phyloP scores from a whole-genome alignment of 2,888 invertebrate species.

The Imbricaverruca yamaguchii region DNA sequence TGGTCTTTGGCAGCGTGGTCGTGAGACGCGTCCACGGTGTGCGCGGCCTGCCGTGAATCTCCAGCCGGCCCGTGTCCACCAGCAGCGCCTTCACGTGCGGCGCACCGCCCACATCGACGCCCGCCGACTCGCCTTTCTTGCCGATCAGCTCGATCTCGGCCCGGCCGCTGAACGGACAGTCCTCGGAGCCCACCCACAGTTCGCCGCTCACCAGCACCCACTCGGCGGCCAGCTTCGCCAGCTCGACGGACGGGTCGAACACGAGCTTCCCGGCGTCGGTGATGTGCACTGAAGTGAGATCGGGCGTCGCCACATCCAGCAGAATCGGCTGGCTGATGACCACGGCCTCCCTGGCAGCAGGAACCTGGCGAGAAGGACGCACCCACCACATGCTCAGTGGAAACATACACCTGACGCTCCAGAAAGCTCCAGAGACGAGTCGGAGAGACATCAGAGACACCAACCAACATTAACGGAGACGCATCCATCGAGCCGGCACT shows the following conservation, averaged over 20 bases:
- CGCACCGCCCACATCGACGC: background rate
- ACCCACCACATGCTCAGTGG: background rate
- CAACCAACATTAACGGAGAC: too few relatives aligned
- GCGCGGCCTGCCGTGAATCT: background rate
- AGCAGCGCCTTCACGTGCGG: background rate
- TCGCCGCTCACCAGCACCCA: background rate
- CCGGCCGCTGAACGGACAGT: background rate
- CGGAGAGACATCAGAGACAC: too few relatives aligned
- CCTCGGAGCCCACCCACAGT: background rate
- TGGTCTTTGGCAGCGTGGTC: conserved; percentile 12
- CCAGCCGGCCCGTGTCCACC: conserved; percentile 3
- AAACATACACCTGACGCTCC: too few relatives aligned
- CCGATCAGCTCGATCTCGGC: conserved; percentile 12
- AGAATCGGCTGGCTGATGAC: background rate
- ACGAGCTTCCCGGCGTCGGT: background rate
- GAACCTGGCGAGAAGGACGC: background rate
- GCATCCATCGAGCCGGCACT: too few relatives aligned
- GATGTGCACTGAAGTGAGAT: background rate
- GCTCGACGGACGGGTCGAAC: background rate
- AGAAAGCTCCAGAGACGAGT: too few relatives aligned
- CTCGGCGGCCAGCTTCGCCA: conserved; percentile 15
- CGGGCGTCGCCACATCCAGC: background rate
- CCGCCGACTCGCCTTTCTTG: background rate
- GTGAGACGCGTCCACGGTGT: background rate
- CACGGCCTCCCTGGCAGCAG: background rate